A percentile compares a stretch with the other conserved stretches of the same genome.
Evolutionary conservation across 2,797 vertebrate genomes (phyloP).

Genomic region (Pygocentrus nattereri): DNA sequence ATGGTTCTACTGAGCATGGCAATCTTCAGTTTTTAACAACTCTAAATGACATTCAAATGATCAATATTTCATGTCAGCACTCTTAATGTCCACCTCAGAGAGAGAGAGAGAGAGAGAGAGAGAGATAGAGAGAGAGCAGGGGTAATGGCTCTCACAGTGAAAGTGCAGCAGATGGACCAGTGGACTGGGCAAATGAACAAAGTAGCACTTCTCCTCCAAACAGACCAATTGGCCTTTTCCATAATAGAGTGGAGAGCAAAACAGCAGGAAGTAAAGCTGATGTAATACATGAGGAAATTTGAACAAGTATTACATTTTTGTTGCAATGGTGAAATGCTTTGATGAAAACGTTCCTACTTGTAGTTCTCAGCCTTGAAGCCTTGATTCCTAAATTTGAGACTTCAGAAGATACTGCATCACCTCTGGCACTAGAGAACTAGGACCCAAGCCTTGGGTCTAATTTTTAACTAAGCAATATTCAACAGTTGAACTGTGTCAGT

Average conservation of each 20-base stretch:
- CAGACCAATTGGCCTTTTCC: slow-evolving; percentile 10
- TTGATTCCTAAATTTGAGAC: background rate
- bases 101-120: background rate
- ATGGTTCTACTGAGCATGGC: background rate
- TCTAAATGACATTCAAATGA: slow-evolving; percentile 9
- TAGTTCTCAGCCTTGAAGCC: background rate
- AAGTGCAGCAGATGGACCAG: slow-evolving; percentile 53
- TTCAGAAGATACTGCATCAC: background rate
- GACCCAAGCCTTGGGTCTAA: background rate
- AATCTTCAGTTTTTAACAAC: background rate
- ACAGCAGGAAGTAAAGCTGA: slow-evolving; percentile 3
- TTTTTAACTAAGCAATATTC: background rate
- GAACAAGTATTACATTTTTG: background rate
- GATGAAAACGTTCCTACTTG: background rate
- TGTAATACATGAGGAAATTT: slow-evolving; percentile 4
- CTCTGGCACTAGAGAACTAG: background rate
- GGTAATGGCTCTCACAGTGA: slow-evolving; percentile 49
- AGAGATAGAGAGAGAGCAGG: slow-evolving; percentile 18
- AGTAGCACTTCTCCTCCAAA: slow-evolving; percentile 41
- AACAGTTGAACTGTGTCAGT: background rate
- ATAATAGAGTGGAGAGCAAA: background rate
- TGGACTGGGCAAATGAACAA: slow-evolving; percentile 45
- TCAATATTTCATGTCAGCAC: background rate
- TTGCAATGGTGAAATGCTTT: background rate
- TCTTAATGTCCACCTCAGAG: background rate